Base-by-base conservation (phyloP, 1,140 invertebrate genomes). In the Aleiodes sp. region DNA sequence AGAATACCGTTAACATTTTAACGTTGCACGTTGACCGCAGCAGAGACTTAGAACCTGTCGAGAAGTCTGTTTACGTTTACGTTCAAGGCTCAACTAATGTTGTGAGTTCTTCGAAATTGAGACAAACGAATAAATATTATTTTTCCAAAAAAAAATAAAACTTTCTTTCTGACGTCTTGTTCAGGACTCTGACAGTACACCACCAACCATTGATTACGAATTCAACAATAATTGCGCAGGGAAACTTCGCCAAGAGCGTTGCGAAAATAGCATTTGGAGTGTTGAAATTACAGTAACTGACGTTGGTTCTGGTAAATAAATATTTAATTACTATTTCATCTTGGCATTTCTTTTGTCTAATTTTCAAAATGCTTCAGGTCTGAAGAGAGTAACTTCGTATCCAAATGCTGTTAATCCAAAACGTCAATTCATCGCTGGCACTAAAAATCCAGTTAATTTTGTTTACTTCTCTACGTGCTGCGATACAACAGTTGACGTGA, bases 401-500 rank as follows among this genome's bases (percentile, higher is more conserved):
- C 89, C 90, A 0, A 72, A 77, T 71, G 83, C 86, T n/a, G 56
- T 88, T 31, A 82, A 83, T 68, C 75, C 86, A 65, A 71, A 82
- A 12, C 67, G 76, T 7, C 75, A 78, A 16, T 91, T 89, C 68
- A 86, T 88, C n/a, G 87, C 88, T 2, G 91, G 91, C 1, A 88
- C 88, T 0, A 84, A 87, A 16, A 85, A 87, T 24, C 84, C 88
- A 8, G 80, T 90, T 4, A 84, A 80, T 37, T 89, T 90, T 14
- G 87, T 86, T 7, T 92, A 91, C 75, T 85, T 87, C 28, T 86
- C 89, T 1, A 89, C 87, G 0, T 92, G 90, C 71, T 92, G 91
- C 73, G 82, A 88, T 3, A 87, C 89, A 0, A 80, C 86, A 24
- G 86, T 91, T 1, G 80, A 88, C 26, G 76, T 92, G 1, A 88